These are phyloP conservation scores for Stegodyphus mimosarum DNA, from an alignment of 1,140 invertebrate species.

Conservation along the genomic window DNA sequence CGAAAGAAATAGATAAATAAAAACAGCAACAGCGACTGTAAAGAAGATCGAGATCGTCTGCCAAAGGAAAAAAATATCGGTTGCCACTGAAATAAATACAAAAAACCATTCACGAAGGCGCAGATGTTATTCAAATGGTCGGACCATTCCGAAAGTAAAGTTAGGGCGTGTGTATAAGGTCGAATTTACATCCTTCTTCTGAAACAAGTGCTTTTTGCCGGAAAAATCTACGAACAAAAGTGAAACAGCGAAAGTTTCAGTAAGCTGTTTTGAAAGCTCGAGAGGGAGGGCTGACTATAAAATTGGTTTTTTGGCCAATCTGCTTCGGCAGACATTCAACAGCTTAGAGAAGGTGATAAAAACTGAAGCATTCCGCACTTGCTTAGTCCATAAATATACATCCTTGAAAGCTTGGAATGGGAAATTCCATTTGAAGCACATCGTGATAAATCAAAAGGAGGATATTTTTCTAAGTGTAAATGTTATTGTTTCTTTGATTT, in stretches of 20 bases:
- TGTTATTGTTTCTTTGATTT: too few species aligned
- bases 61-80: constrained; percentile 21
- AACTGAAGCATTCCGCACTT: not conserved
- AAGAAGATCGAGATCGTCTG: constrained; percentile 49
- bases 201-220: constrained; percentile 41
- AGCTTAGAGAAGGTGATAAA: constrained; percentile 23
- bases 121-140: constrained; percentile 56
- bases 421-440: too few species aligned
- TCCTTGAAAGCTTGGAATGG: too few species aligned
- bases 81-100: constrained; percentile 6
- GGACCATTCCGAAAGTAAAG: constrained; percentile 9
- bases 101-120: constrained; percentile 15
- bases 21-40: constrained; percentile 33
- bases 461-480: too few species aligned
- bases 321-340: constrained; percentile 2
- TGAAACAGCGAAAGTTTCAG: constrained; percentile 16
- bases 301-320: constrained; percentile 49
- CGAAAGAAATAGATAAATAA: constrained; percentile 31
- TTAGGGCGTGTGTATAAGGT: constrained; percentile 29
- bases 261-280: constrained; percentile 19
- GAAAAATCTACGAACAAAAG: constrained; percentile 21
- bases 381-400: too few species aligned
- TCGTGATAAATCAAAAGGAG: too few species aligned
- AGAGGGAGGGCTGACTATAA: constrained; percentile 12
- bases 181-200: constrained; percentile 47